phyloP scores from a whole-genome alignment of 2,888 invertebrate genomes.

The Lithophane ornitopus region DNA sequence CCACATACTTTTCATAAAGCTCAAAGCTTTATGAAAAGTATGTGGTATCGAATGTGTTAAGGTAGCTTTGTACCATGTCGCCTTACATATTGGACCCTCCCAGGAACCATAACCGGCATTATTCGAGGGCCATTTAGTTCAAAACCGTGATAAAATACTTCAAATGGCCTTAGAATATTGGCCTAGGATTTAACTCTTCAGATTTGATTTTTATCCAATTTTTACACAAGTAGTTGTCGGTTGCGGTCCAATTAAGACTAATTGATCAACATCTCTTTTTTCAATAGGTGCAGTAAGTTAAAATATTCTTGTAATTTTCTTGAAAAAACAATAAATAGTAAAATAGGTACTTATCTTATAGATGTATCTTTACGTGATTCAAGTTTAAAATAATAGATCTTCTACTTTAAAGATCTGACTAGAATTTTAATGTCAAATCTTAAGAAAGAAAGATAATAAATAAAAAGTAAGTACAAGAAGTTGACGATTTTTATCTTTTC shows the following conservation, averaged over 20 bases:
- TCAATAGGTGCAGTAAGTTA: not conserved
- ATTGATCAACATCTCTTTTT: conserved; percentile 15
- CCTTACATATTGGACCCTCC: no score
- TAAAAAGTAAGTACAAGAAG: not conserved
- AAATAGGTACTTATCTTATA: no score
- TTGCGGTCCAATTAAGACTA: not conserved
- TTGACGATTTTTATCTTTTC: conserved; percentile 11
- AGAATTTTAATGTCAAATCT: conserved; percentile 28
- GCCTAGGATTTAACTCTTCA: conserved; percentile 5
- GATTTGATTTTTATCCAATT: conserved; percentile 34
- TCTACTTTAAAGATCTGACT: conserved; percentile 14
- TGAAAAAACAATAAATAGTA: no score
- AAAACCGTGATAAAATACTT: not conserved
- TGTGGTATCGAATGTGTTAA: not conserved
- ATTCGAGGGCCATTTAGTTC: not conserved
- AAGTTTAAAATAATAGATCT: conserved; percentile 17
- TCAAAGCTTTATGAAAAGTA: not conserved
- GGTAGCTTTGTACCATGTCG: not conserved
- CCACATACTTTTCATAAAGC: not conserved
- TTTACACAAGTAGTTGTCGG: conserved; percentile 2
- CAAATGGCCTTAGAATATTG: not conserved
- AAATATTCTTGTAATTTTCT: not conserved
- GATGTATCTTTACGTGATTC: not conserved
- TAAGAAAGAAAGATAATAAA: conserved; percentile 16
- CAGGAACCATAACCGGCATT: not conserved